Conservation (phyloP, 2,888 invertebrate species). For the Bedellia somnulentella region DNA sequence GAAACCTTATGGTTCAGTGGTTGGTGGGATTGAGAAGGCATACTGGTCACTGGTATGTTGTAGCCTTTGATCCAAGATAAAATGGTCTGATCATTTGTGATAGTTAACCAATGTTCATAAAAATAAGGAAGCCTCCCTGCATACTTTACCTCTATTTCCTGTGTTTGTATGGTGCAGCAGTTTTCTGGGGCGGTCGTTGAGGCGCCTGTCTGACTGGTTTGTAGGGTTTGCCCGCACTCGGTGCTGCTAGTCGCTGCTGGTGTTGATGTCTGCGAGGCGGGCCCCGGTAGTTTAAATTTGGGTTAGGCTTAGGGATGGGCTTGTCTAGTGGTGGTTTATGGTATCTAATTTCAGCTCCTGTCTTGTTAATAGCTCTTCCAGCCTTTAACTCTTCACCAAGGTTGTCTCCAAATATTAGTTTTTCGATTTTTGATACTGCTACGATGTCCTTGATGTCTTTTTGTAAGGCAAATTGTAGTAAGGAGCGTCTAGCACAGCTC, state of each 20-base stretch:
- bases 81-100: slow-evolving; percentile 9
- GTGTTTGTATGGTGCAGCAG: background rate
- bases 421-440: slow-evolving; percentile 8
- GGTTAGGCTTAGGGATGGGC: too few species aligned
- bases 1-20: background rate
- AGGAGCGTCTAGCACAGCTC: slow-evolving; percentile 8
- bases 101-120: slow-evolving; percentile 8
- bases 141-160: slow-evolving; percentile 6
- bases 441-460: slow-evolving; percentile 12
- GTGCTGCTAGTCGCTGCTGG: background rate
- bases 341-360: slow-evolving; percentile 8
- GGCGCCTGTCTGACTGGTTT: too few species aligned
- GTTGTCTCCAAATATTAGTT: slow-evolving; percentile 10
- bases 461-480: slow-evolving; percentile 9
- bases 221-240: background rate
- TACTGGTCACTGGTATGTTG: background rate
- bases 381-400: slow-evolving; percentile 10
- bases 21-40: background rate
- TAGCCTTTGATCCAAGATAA: slow-evolving; percentile 9
- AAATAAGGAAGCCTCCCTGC: slow-evolving; percentile 8
- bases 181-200: too few species aligned
- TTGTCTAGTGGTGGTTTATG: background rate
- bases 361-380: slow-evolving; percentile 11
- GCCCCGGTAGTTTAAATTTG: too few species aligned
- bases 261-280: too few species aligned